Base-by-base conservation (phyloP, 2,113 vertebrate genomes). In the Pygathrix nemaeus region DNA sequence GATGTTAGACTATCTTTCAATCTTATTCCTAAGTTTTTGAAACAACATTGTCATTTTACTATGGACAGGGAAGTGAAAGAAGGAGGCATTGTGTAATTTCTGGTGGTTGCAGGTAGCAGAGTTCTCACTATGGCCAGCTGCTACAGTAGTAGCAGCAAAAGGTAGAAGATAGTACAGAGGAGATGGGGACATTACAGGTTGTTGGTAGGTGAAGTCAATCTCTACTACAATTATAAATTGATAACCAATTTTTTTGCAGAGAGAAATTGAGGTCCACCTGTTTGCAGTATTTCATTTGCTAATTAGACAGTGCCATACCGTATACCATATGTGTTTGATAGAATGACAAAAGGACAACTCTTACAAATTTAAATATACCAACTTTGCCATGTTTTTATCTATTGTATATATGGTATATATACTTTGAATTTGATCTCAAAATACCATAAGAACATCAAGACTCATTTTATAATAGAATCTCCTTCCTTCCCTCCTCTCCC, bases 201-300 rank as follows among this genome's bases (percentile, higher is more conserved):
- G 32, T 64, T 57, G 23, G 55, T 80, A 70, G 27, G 30, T 64
- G 38, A 66, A 55, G 57, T 70, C 48, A 88, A 2, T 59, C 64
- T 66, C 90, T 66, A 43, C 61, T 88, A 30, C 21, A 88, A 0
- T 32, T 81, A 12, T 86, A 88, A 86, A 32, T 89, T 89, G 38
- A 93, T 91, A 96, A 9, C 38, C 50, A 81, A 0, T 18, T 61
- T 73, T 96, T 87, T 97, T 94, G 3, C 85, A 59, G 82, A 90
- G 75, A 79, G 64, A 75, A 88, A 90, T 88, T 96, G 21, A 95
- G 18, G 17, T 68, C 4, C 0, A 64, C 38, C 1, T 88, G 30
- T 92, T 90, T 64, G 25, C 40, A 40, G 17, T 80, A 83, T 94
- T 95, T 95, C 18, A 59, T 91, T 95, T 98, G 68, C 30, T 64